Conservation (phyloP, 92 coral and sea anemone genomes). For the Zoanthus solanderi region DNA sequence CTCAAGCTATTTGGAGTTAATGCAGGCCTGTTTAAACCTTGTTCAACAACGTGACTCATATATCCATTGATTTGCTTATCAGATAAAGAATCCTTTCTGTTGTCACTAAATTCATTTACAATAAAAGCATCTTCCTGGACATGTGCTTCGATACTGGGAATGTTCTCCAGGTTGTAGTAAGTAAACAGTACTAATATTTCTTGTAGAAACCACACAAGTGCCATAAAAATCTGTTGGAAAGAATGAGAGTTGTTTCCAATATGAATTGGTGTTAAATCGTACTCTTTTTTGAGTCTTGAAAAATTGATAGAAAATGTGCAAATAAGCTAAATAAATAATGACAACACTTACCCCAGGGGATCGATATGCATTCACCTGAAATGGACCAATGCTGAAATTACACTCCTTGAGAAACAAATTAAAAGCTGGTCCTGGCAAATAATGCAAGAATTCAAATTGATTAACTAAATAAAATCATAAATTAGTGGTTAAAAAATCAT, state of each 20-base stretch:
- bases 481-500: no score
- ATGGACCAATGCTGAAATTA: constrained; percentile 84
- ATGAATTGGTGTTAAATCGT: no score
- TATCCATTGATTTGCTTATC: constrained; percentile 4
- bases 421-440: constrained; percentile 83
- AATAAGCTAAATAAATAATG: background rate
- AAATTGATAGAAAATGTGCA: no score
- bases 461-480: no score
- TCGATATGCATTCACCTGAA: constrained; percentile 79
- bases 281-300: no score
- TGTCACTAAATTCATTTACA: constrained; percentile 1
- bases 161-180: constrained; percentile 78
- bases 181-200: constrained; percentile 72
- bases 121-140: background rate
- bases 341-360: constrained; percentile 91
- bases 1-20: background rate
- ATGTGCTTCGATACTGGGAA: background rate
- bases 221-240: constrained; percentile 82
- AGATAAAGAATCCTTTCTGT: background rate
- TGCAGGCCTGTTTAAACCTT: background rate
- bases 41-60: background rate
- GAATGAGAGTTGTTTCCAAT: background rate
- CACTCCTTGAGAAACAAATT: constrained; percentile 81
- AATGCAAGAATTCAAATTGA: background rate
- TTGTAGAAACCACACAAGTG: constrained; percentile 79